Base-by-base conservation (phyloP, 2,113 vertebrate species). In the Pollachius pollachius region DNA sequence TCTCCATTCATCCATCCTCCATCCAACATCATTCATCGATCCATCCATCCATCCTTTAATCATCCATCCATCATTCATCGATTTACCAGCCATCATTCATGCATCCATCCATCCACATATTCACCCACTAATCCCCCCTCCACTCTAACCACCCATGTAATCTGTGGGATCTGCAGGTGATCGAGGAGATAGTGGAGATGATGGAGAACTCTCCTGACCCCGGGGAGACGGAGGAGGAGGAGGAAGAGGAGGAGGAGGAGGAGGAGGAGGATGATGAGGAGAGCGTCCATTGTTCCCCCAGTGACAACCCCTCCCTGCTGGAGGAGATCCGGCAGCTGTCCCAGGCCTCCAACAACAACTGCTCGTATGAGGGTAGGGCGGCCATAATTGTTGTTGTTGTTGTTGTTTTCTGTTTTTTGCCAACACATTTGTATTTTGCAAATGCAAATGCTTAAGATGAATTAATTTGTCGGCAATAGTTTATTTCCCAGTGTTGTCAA, bases 141-240 rank as follows among this genome's bases (percentile, higher is more conserved):
- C 54, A 16, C 17, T 62, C 48, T 41, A n/a, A 69, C 52, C 2
- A 2, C 64, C 9, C 30, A 34, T 34, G 30, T 34, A 34, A 58
- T 17, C 21, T 52, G n/a, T 58, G 52, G 23, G 65, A n/a, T 62
- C 18, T 34, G 19, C 5, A 83, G 96, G 95, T 97, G 52, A 97
- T 97, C 67, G 96, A 97, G 84, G 95, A 97, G 88, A 95, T 97
- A 19, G 96, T 94, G 15, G 96, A 97, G 84, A 97, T 97, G 96
- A 97, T 97, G 96, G 94, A 96, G 86, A 96, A 97, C 80, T 97
- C 96, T 11, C 95, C 96, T 0, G 95, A 97, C 77, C 95, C 95
- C 0, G 96, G 93, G 4, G 95, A 97, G 84, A 93, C 92, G 0
- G 94, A 95, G 74, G 94, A 95, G 65, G 87, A 93, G 65, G 94